phyloP scores from a whole-genome alignment of 1,140 invertebrate species.

The Drosophila chauvacae region DNA sequence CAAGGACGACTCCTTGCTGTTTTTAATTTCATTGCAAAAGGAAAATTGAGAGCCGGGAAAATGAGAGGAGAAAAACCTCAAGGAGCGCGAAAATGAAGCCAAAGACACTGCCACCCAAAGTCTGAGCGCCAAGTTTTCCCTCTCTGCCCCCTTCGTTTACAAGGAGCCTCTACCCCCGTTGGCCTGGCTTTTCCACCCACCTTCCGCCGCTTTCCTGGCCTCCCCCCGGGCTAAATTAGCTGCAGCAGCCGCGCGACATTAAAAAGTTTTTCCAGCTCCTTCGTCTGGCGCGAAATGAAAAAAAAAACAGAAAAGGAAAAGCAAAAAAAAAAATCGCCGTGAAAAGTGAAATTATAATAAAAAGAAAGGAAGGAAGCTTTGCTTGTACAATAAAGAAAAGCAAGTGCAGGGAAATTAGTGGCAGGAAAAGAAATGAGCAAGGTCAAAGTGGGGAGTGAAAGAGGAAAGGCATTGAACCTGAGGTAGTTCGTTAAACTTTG shows the following conservation, averaged over 20 bases:
- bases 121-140: constrained; percentile 69
- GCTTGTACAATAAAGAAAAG: constrained; percentile 16
- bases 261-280: constrained; percentile 73
- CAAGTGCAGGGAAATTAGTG: constrained; percentile 39
- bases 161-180: background rate
- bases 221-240: constrained; percentile 67
- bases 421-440: constrained; percentile 16
- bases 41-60: constrained; percentile 47
- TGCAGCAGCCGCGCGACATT: constrained; percentile 78
- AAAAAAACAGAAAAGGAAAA: constrained; percentile 18
- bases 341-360: constrained; percentile 83
- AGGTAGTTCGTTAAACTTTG: constrained; percentile 33
- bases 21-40: constrained; percentile 83
- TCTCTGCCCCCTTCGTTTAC: background rate
- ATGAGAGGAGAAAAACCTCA: constrained; percentile 42
- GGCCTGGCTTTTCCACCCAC: constrained; percentile 6
- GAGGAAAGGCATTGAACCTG: constrained; percentile 46
- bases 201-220: background rate
- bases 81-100: constrained; percentile 71
- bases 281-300: constrained; percentile 34
- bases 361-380: constrained; percentile 46
- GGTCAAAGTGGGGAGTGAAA: constrained; percentile 18
- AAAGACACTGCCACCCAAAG: constrained; percentile 72
- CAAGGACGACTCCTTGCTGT: constrained; percentile 76
- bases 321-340: constrained; percentile 47